Evolutionary conservation across 2,113 vertebrate genomes (phyloP).

Genomic region (Zapus hudsonius): DNA sequence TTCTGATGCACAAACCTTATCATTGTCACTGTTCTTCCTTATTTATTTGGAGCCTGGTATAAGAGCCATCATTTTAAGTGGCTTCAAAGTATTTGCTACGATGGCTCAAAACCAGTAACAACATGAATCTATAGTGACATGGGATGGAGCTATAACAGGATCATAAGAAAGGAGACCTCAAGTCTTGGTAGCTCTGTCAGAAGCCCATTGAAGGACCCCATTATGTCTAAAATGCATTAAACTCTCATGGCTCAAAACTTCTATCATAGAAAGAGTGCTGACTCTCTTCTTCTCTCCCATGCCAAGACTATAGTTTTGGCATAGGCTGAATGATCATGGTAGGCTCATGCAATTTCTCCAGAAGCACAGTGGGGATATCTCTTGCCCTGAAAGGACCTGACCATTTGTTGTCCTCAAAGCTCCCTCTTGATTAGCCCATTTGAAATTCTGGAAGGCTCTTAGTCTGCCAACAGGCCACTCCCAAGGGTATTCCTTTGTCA

Average conservation of each 20-base stretch:
- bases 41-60: constrained; percentile 50
- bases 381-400: neutral
- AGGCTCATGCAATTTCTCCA: neutral
- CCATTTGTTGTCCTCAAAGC: neutral
- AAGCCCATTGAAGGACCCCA: neutral
- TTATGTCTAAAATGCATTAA: constrained; percentile 35
- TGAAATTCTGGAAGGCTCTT: neutral
- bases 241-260: neutral
- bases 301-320: neutral
- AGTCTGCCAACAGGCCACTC: neutral
- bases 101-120: neutral
- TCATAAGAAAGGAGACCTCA: neutral
- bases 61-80: constrained; percentile 18
- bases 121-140: neutral
- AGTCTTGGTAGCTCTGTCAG: neutral
- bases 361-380: neutral
- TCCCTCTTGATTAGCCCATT: neutral
- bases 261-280: neutral
- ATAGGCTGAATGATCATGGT: neutral
- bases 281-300: neutral
- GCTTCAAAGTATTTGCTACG: constrained; percentile 44
- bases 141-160: neutral
- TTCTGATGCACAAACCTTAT: constrained; percentile 53
- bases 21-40: neutral
- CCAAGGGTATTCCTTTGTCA: neutral